Evolutionary conservation across 2,888 invertebrate genomes (phyloP), one percentile per base, ranked within the genome.

Genomic region (Anoplius nigerrimus): DNA sequence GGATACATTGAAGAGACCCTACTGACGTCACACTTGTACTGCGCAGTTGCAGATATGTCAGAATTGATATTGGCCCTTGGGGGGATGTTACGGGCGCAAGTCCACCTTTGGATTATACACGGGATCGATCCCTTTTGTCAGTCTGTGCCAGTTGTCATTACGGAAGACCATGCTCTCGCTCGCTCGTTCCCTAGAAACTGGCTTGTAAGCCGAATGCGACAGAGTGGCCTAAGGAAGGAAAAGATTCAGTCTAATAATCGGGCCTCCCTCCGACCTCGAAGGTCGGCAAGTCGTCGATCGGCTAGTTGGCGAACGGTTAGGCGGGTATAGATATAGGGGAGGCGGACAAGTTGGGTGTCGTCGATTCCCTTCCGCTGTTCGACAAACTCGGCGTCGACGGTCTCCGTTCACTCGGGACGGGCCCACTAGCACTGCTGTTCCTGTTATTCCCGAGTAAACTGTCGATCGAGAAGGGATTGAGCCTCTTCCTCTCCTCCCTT

Each of bases 401-500:
- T 74, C 87, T 82, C 69, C 83, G 78, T 56, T 82, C 83, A 66
- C 74, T 80, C 62, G 80, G 80, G 27, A 79, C 78, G 27, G 75
- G 69, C 11, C 75, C 76, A 0, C 82, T 81, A 16, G 82, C 81
- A 62, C 75, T 75, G 34, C 76, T 78, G 46, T 76, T 76, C 64
- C 82, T 81, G 57, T 86, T 83, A 71, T 88, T 88, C 2, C 88
- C 88, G 84, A 96, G 91, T 80, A 96, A 90, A 68, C 95, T 95
- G 88, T 96, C 96, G 92, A 96, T 96, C 90, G 96, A 96, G 91
- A 96, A 96, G 59, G 96, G 96, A 90, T 96, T 96, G 78, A 92
- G 91, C 81, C 93, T 89, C 91, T 93, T 90, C 91, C 93, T 87
- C 92, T 92, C 89, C 89, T 90, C 88, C 83, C 91, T 80, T 89